Base-by-base conservation (phyloP, 2,888 invertebrate genomes). In the Drosophila meridiana region DNA sequence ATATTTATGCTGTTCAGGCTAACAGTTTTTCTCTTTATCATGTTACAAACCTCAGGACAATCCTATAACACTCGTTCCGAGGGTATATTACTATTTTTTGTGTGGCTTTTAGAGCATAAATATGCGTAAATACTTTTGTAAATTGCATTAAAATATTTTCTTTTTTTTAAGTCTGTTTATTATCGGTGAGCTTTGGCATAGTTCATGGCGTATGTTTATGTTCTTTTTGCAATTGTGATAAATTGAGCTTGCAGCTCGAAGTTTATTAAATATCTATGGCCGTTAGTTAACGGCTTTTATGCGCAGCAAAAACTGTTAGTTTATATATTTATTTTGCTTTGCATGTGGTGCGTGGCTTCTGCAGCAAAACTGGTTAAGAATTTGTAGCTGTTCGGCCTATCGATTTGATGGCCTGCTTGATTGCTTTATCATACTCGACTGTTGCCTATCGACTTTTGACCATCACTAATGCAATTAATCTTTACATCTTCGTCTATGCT, bases 141-240 rank as follows among this genome's bases (percentile, higher is more conserved):
- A 84, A 87, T 82, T 82, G 61, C 69, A 87, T 79, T 69, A 61
- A 32, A 36, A 53, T 34, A 38, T 32, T 50, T 40, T 30, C 40
- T 7, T 32, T 50, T 40, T 30, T 50, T 7, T 2, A 28, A 40
- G 14, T 13, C 11, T 13, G 6, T 38, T 14, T 47, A 28, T 7
- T 28, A 13, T 28, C 7, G 45, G 26, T 6, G 6, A 45, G 11
- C 26, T 45, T 45, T 26, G 26, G 13, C 53, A 36, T n/a, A 67
- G 66, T 67, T 68, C 40, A 55, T 56, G 55, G 43, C 13, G 20
- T 20, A 36, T 58, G 5, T 8, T 36, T 47, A 1, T 11, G 26
- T 28, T 26, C 3, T 20, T 7, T 40, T n/a, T 40, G 9, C 40
- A 40, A 7, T 58, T 34, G 48, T 62, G 57, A 79, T 52, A 50